These are phyloP conservation scores for Campylomormyrus tamandua DNA, from an alignment of 2,113 vertebrate genomes.

Conservation along the genomic window DNA sequence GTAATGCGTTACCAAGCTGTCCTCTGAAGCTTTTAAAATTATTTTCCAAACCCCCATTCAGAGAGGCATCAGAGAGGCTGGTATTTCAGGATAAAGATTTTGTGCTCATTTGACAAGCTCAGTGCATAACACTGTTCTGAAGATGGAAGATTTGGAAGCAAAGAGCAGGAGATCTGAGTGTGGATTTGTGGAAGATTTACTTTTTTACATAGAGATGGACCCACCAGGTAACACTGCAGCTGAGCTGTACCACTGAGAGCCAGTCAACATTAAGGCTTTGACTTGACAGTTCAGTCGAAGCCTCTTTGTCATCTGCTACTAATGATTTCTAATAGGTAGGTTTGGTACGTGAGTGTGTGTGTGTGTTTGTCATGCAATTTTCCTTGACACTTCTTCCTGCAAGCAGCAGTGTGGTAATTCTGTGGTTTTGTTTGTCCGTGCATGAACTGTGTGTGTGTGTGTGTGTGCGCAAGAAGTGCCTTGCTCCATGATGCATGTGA, in stretches of 20 bases:
- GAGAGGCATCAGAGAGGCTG: slow-evolving; percentile 53
- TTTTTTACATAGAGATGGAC: slow-evolving; percentile 81
- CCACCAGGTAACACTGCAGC: slow-evolving; percentile 69
- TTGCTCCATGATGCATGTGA: not conserved
- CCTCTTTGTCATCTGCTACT: not conserved
- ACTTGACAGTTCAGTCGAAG: not conserved
- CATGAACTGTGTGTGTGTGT: slow-evolving; percentile 1
- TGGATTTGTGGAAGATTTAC: slow-evolving; percentile 65
- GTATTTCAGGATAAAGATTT: slow-evolving; percentile 46
- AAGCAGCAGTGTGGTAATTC: not conserved
- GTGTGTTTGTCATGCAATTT: not conserved
- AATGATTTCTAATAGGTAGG: slow-evolving; percentile 1
- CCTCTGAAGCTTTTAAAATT: slow-evolving; percentile 76
- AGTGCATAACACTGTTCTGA: slow-evolving; percentile 66
- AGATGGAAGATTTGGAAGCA: slow-evolving; percentile 67
- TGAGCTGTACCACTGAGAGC: slow-evolving; percentile 6
- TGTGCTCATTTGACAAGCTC: slow-evolving; percentile 38
- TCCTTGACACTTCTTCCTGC: not conserved
- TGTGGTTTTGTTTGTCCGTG: not conserved
- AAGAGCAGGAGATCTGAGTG: slow-evolving; percentile 67
- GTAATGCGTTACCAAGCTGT: slow-evolving; percentile 91
- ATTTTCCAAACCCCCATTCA: slow-evolving; percentile 69
- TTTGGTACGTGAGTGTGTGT: not conserved
- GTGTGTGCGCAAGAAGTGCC: not conserved
- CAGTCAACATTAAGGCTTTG: not conserved